These are phyloP conservation scores for Lasaia peninsularis DNA, from an alignment of 1,140 invertebrate species.

Conservation along the genomic window DNA sequence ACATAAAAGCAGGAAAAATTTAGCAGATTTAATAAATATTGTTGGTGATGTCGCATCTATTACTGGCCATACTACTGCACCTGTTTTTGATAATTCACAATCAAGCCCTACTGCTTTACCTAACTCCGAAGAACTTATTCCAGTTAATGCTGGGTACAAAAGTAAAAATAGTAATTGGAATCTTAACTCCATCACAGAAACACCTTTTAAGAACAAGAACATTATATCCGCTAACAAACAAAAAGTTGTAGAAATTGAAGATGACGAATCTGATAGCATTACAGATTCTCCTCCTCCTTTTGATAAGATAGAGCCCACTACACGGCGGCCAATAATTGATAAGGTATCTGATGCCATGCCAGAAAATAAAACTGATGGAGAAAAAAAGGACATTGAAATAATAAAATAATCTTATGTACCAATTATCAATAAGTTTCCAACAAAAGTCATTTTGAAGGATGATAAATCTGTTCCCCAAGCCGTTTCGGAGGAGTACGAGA, in stretches of 20 bases:
- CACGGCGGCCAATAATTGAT: constrained; percentile 60
- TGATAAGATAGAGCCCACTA: constrained; percentile 63
- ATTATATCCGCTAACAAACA: constrained; percentile 36
- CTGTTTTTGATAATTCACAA: constrained; percentile 22
- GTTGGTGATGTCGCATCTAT: constrained; percentile 73
- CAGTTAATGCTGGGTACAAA: constrained; percentile 63
- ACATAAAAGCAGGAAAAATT: constrained; percentile 33
- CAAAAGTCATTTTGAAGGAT: constrained; percentile 58
- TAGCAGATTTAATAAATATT: constrained; percentile 68
- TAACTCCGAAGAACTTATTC: constrained; percentile 64
- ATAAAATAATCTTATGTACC: constrained; percentile 64
- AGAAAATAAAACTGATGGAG: constrained; percentile 44
- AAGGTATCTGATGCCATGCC: constrained; percentile 49
- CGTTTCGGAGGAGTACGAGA: no score
- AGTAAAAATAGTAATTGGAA: constrained; percentile 67
- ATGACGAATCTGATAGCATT: constrained; percentile 55
- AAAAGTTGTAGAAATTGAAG: constrained; percentile 60
- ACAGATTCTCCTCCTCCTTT: constrained; percentile 59
- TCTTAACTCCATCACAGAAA: constrained; percentile 62
- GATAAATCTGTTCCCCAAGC: constrained; percentile 36
- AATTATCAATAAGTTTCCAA: constrained; percentile 51
- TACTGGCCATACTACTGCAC: constrained; percentile 53
- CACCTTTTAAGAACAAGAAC: constrained; percentile 50
- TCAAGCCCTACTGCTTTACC: constrained; percentile 43
- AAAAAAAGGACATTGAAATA: constrained; percentile 66